A percentile compares a stretch with the other conserved stretches of the same genome.
These are phyloP conservation scores for Spongia lamella DNA, from an alignment of 37 sponge, comb jelly and placozoan species.

Conservation along the genomic window DNA sequence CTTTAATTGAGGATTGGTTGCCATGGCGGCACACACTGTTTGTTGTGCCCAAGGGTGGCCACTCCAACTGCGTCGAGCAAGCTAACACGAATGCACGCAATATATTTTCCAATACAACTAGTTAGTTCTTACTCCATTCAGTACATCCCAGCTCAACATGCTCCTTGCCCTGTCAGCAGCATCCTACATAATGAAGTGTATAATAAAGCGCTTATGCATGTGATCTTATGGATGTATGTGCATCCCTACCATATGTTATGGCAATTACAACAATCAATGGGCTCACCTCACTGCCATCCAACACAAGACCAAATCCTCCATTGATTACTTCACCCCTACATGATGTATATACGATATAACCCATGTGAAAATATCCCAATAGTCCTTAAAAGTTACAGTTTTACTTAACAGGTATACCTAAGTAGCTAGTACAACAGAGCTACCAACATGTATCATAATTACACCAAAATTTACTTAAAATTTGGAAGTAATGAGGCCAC, in stretches of 20 bases:
- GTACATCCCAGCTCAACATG: slow-evolving; percentile 95
- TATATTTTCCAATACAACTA: background rate
- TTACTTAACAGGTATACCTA: no score
- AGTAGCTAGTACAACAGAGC: no score
- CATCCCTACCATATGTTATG: no score
- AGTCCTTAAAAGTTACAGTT: no score
- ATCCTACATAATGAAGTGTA: slow-evolving; percentile 41
- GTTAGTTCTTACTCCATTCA: slow-evolving; percentile 81
- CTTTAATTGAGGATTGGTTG: slow-evolving; percentile 52
- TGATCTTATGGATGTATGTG: no score
- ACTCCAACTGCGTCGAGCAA: slow-evolving; percentile 88
- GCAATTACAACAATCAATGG: background rate
- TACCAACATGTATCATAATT: no score
- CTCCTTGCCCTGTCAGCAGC: slow-evolving; percentile 71
- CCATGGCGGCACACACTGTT: slow-evolving; percentile 64
- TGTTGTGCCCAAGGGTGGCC: slow-evolving; percentile 84
- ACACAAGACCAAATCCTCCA: slow-evolving; percentile 96
- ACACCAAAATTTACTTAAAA: no score
- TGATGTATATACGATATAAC: no score
- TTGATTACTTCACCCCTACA: slow-evolving; percentile 94
- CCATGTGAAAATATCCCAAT: no score
- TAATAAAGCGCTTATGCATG: no score
- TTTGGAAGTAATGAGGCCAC: no score
- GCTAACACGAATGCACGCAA: slow-evolving; percentile 31
- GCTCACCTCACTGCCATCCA: slow-evolving; percentile 89